Evolutionary conservation across 2,888 invertebrate species (phyloP), one percentile per base, ranked within the genome.

Genomic region (Teinopalpus imperialis): DNA sequence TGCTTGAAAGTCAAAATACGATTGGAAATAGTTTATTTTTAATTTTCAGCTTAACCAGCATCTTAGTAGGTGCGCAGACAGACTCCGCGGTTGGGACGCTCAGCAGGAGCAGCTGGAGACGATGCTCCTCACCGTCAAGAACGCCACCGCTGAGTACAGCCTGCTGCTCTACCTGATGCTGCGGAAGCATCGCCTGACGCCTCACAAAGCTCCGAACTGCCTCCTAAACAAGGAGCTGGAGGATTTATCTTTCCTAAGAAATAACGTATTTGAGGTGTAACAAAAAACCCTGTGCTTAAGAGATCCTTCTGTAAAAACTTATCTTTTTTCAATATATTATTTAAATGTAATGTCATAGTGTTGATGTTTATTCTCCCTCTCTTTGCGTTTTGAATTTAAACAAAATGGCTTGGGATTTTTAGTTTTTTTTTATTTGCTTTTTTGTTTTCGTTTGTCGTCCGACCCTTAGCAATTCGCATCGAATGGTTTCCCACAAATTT

Each of bases 121-220:
- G 41, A 74, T 71, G 49, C 65, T 81, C 54, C 61, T 60, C 56
- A 64, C 74, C 63, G 80, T 74, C 51, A 74, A 71, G 59, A 68
- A 66, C 60, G 82, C 82, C 21, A 74, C 77, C 3, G 59, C 71
- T 13, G 83, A 85, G 69, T 81, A 81, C 74, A 76, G 75, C 59
- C 64, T 85, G 58, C 72, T 83, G 54, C 68, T 81, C 48, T 73
- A 66, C 59, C 66, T 81, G 49, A 61, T 81, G 52, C 68, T 79
- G 58, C 76, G 72, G 43, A 73, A 66, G 57, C 76, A 72, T 56
- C 69, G 71, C 24, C 65, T 64, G 34, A 21, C 21, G 20, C 36
- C 39, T 1, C 43, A 34, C 14, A 36, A 44, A 6, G 37, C 13
- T 3, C 20, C 24, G 18, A 53, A 56, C 59, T 61, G 66, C 61